Evolutionary conservation across 1,140 invertebrate genomes (phyloP).

Genomic region (Phymastichus coffea): DNA sequence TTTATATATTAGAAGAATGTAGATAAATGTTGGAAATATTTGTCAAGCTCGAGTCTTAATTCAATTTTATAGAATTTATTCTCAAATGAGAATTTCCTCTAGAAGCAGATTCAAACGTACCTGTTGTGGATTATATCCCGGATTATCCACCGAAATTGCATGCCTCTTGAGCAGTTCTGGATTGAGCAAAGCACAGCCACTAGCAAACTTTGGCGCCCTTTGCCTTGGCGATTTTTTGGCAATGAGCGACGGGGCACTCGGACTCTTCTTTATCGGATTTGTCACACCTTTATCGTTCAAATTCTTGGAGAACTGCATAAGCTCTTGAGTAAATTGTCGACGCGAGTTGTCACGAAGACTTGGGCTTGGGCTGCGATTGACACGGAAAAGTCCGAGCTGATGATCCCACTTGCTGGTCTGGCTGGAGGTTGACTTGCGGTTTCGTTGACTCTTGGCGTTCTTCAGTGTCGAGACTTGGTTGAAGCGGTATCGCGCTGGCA

Average conservation of each 20-base stretch:
- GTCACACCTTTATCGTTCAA: conserved; percentile 55
- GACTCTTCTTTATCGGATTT: conserved; percentile 57
- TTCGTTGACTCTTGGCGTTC: conserved; percentile 51
- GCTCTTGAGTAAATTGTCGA: conserved; percentile 67
- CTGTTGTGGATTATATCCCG: conserved; percentile 51
- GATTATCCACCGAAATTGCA: conserved; percentile 69
- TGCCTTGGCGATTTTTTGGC: conserved; percentile 52
- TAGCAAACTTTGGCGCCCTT: conserved; percentile 29
- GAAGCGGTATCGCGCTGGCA: conserved; percentile 71
- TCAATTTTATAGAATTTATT: no score
- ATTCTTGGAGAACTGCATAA: conserved; percentile 69
- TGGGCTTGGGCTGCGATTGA: conserved; percentile 54
- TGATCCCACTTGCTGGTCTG: conserved; percentile 63
- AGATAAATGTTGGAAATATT: no score
- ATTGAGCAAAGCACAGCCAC: conserved; percentile 61
- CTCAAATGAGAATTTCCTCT: no score
- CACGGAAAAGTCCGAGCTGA: conserved; percentile 64
- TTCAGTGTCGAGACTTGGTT: conserved; percentile 57
- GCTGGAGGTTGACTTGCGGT: conserved; percentile 54
- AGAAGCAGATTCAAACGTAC: no score
- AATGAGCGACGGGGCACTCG: conserved; percentile 59
- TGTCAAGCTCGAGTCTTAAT: no score
- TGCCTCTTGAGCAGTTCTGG: conserved; percentile 63
- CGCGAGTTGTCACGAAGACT: conserved; percentile 46
- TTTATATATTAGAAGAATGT: no score